These are phyloP conservation scores for Microcebus tavaratra DNA, from an alignment of 2,113 vertebrate species.

Conservation along the genomic window DNA sequence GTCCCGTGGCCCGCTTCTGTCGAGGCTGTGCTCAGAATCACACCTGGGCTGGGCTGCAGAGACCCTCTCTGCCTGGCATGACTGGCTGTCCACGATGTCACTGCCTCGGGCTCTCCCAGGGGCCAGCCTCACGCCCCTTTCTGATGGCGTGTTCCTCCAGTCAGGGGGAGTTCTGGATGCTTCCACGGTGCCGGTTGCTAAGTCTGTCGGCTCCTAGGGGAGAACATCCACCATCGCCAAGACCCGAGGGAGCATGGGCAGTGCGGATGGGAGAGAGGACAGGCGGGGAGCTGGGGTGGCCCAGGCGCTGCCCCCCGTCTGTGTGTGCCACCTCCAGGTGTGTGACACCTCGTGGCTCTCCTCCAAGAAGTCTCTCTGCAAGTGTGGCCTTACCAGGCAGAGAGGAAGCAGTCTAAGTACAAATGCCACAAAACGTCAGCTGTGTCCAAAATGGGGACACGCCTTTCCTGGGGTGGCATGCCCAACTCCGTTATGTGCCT, in stretches of 20 bases:
- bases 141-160: neutral
- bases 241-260: no score
- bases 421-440: neutral
- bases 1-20: fast-evolving
- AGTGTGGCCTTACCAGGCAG: neutral
- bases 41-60: neutral
- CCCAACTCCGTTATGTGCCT: neutral
- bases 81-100: neutral
- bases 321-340: no score
- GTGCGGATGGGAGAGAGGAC: no score
- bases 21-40: neutral
- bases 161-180: neutral
- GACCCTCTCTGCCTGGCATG: neutral
- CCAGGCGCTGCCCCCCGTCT: no score
- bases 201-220: neutral
- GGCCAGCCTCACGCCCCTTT: neutral
- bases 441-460: fast-evolving
- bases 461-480: neutral
- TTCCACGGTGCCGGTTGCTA: neutral
- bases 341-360: neutral
- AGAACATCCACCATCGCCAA: no score
- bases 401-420: neutral
- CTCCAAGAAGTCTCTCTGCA: neutral
- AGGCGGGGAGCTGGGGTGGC: no score
- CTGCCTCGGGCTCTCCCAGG: neutral